Percentiles rank a stretch among this genome's conserved stretches.
phyloP scores from a whole-genome alignment of 2,113 vertebrate genomes.

The Cichladusa arquata region DNA sequence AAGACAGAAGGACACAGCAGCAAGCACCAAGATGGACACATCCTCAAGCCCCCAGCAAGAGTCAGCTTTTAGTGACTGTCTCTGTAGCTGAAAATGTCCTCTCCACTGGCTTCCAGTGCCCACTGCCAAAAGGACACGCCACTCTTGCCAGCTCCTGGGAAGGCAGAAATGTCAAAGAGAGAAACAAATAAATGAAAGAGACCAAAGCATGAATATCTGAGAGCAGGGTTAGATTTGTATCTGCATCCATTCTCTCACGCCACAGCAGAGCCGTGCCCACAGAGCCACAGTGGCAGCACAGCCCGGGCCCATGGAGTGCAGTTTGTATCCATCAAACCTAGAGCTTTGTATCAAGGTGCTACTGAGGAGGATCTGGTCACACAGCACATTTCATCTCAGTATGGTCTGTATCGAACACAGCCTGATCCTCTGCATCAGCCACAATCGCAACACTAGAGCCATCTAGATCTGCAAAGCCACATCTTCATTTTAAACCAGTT shows the following conservation, averaged over 20 bases:
- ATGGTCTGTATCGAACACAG: background rate
- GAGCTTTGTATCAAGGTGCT: background rate
- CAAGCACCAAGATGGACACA: background rate
- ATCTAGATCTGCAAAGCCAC: constrained; percentile 3
- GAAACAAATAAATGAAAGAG: constrained; percentile 13
- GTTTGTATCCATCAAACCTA: background rate
- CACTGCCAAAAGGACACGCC: constrained; percentile 1
- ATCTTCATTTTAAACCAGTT: background rate
- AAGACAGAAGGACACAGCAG: constrained; percentile 30
- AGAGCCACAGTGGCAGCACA: background rate
- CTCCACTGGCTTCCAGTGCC: constrained; percentile 35
- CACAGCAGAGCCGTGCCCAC: background rate
- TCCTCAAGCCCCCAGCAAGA: constrained; percentile 9
- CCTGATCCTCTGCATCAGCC: background rate
- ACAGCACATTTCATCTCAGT: background rate
- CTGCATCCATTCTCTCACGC: background rate
- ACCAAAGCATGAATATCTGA: background rate
- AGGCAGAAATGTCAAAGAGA: constrained; percentile 30
- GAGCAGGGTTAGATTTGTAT: background rate
- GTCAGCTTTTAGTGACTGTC: constrained; percentile 1
- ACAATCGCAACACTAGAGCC: background rate
- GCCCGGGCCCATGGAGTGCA: fast-evolving
- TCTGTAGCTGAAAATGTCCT: constrained; percentile 9
- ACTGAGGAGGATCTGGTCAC: background rate
- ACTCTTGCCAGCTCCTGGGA: constrained; percentile 51